These are phyloP conservation scores for Lepisosteus oculatus DNA, from an alignment of 2,113 vertebrate genomes.

Conservation along the genomic window DNA sequence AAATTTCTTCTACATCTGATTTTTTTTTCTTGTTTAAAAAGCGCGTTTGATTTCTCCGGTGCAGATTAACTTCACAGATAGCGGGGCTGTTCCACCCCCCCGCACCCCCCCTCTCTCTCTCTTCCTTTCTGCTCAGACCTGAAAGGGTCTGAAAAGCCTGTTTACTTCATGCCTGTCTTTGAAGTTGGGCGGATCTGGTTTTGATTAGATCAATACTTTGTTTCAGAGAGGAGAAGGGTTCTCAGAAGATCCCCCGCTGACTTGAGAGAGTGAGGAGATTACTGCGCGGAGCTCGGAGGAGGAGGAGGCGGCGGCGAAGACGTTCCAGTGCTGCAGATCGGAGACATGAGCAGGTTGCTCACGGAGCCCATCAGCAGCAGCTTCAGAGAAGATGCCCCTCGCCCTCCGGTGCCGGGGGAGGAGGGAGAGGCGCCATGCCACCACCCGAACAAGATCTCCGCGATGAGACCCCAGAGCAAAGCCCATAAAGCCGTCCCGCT, in stretches of 20 bases:
- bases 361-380: slow-evolving; percentile 82
- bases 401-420: slow-evolving; percentile 93
- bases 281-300: slow-evolving; percentile 60
- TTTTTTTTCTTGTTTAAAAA: too few relatives aligned
- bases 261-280: slow-evolving; percentile 87
- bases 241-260: slow-evolving; percentile 90
- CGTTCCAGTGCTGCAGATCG: slow-evolving; percentile 46
- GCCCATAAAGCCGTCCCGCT: slow-evolving; percentile 55
- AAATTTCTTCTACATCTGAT: too few relatives aligned
- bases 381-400: slow-evolving; percentile 96
- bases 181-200: slow-evolving; percentile 92
- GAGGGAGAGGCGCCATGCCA: slow-evolving; percentile 86
- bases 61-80: too few relatives aligned
- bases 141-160: slow-evolving; percentile 71
- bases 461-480: slow-evolving; percentile 69
- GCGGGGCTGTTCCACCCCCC: neutral
- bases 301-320: slow-evolving; percentile 40
- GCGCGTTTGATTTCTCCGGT: too few relatives aligned
- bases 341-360: slow-evolving; percentile 89
- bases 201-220: slow-evolving; percentile 94
- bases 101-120: slow-evolving; percentile 37
- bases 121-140: slow-evolving; percentile 58
- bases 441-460: slow-evolving; percentile 59
- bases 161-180: slow-evolving; percentile 82
- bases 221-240: slow-evolving; percentile 82